Base-by-base conservation (phyloP, 2,888 invertebrate species). In the Drymonia ruficornis region DNA sequence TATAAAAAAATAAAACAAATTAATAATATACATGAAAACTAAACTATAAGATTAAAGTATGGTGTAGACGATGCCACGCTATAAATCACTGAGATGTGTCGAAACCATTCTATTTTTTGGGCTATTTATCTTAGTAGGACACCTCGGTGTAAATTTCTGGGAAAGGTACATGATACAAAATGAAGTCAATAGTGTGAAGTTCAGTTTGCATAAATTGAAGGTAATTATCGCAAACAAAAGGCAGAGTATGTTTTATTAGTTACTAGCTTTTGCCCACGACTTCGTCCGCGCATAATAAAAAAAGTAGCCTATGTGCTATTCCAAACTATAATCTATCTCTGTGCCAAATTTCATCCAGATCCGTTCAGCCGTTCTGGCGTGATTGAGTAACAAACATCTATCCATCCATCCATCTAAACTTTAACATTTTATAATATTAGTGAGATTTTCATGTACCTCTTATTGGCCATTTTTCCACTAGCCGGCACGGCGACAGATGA, bases 141-240 rank as follows among this genome's bases (percentile, higher is more conserved):
- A 90, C 60, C 50, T 88, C 7, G 68, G 75, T 1, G 71, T 82
- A 0, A 84, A 82, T 49, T 77, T 86, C 55, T 90, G 86, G 88
- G 89, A 90, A 57, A 72, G 78, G 49, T 80, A 81, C 45, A 63
- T 81, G 2, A 72, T 90, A 49, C 78, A 84, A 54, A 69, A 63
- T 1, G 85, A 90, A 58, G 56, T 91, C 23, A 57, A 56, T 8
- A 67, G 62, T 23, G 81, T 91, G 76, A 90, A 87, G 62, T 66
- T 63, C 13, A 86, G 80, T 44, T 66, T 91, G 36, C 54, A 80
- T 49, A 52, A 67, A 19, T 60, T 91, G 12, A 86, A 86, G 81
- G 91, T 89, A 76, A 62, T 34, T 5, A 36, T n/a, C n/a, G 36
- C n/a, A n/a, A n/a, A 36, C 5, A 36, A n/a, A n/a, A n/a, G 13